These are phyloP conservation scores for Perognathus longimembris DNA, from an alignment of 2,113 vertebrate genomes.

Conservation along the genomic window DNA sequence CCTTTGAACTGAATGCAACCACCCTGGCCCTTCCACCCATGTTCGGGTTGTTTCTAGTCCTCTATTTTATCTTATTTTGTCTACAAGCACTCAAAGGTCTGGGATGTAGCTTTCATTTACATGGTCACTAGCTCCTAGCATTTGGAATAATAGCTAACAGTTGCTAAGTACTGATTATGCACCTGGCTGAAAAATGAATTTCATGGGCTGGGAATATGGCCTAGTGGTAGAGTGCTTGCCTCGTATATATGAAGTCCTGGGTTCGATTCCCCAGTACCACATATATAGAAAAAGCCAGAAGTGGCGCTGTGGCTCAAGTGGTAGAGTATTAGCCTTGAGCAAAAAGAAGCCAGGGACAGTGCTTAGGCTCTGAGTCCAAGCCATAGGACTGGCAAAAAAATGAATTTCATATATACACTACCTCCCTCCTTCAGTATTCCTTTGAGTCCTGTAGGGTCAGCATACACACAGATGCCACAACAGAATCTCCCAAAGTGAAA, in stretches of 20 bases:
- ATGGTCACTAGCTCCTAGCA: not conserved
- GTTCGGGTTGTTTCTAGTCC: not conserved
- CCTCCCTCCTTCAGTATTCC: slow-evolving; percentile 20
- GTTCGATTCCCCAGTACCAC: no score
- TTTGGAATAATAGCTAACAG: not conserved
- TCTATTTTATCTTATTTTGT: slow-evolving; percentile 50
- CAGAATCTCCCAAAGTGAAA: slow-evolving; percentile 23
- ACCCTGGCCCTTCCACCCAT: not conserved
- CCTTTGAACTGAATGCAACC: not conserved
- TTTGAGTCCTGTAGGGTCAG: not conserved
- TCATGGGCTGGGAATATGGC: no score
- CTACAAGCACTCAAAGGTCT: slow-evolving; percentile 13
- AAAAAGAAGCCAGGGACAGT: no score
- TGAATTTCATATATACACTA: not conserved
- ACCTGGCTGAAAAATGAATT: not conserved
- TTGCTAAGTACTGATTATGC: slow-evolving; percentile 31
- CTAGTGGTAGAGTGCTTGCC: no score
- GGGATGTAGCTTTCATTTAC: not conserved
- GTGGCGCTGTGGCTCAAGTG: no score
- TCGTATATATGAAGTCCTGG: no score
- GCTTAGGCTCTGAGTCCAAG: no score
- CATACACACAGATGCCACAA: slow-evolving; percentile 6
- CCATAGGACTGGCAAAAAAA: not conserved
- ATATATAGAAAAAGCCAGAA: no score
- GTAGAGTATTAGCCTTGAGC: no score